phyloP scores from a whole-genome alignment of 2,888 invertebrate genomes.

The Thymelicus acteon region DNA sequence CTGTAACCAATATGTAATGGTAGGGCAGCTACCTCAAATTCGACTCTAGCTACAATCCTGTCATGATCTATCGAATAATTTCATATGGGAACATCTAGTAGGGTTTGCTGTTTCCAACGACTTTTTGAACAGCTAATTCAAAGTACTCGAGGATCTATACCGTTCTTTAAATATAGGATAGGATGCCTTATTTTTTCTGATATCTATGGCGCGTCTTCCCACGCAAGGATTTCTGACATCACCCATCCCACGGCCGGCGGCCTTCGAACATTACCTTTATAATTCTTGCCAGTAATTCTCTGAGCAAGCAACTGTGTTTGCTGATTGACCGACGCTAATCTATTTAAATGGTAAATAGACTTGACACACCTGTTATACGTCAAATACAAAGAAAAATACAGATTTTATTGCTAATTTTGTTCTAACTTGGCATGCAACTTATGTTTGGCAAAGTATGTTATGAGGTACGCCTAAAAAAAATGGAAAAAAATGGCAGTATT shows the following conservation, averaged over 20 bases:
- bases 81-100: too few species aligned
- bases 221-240: conserved; percentile 49
- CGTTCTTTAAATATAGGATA: too few species aligned
- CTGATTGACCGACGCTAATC: conserved; percentile 29
- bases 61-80: too few species aligned
- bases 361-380: neutral
- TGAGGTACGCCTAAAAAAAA: too few species aligned
- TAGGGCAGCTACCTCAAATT: too few species aligned
- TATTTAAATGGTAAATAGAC: conserved; percentile 27
- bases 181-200: neutral
- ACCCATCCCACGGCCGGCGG: conserved; percentile 46
- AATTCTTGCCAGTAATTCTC: conserved; percentile 36
- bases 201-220: conserved; percentile 37
- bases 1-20: too few species aligned
- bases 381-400: neutral
- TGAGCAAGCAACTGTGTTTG: conserved; percentile 31
- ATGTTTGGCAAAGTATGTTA: too few species aligned
- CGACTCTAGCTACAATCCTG: too few species aligned
- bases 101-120: too few species aligned
- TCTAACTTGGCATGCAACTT: neutral
- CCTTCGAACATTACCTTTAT: conserved; percentile 44
- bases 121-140: too few species aligned
- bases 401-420: neutral
- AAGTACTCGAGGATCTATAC: too few species aligned
- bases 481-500: too few species aligned